Percentiles rank a stretch among this genome's conserved stretches.
These are phyloP conservation scores for Arizona elegans DNA, from an alignment of 2,113 vertebrate species.

Conservation along the genomic window DNA sequence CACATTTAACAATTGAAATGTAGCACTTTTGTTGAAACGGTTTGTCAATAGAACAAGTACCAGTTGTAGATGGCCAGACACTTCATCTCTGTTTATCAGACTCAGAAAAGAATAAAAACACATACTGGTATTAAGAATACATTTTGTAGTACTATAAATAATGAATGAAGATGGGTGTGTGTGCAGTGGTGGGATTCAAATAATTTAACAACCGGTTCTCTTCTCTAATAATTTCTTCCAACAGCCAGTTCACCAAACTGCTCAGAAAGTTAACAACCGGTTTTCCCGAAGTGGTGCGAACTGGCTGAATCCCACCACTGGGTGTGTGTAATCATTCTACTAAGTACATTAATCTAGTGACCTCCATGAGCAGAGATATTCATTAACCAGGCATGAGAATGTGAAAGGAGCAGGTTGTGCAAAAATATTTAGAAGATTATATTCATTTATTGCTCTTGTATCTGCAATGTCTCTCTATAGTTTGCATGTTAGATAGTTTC, in stretches of 20 bases:
- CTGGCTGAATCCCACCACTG: too few species aligned
- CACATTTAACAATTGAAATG: conserved; percentile 16
- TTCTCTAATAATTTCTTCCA: too few species aligned
- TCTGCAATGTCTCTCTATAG: background rate
- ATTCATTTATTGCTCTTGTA: background rate
- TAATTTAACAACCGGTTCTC: too few species aligned
- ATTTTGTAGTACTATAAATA: background rate
- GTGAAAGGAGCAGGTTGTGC: background rate
- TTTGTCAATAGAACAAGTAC: conserved; percentile 23
- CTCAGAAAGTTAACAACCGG: too few species aligned
- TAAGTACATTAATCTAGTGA: background rate
- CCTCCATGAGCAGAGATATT: background rate
- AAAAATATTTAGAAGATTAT: background rate
- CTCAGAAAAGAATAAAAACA: background rate
- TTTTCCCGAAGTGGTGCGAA: too few species aligned
- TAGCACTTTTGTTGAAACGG: background rate
- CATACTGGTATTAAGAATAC: background rate
- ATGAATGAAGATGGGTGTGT: background rate
- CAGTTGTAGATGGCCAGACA: background rate
- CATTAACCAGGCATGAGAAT: background rate
- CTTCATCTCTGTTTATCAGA: background rate
- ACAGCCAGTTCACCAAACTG: too few species aligned
- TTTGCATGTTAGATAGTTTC: background rate
- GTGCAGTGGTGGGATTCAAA: too few species aligned
- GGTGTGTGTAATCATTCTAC: background rate